Percentiles rank a stretch among this genome's conserved stretches.
phyloP scores from a whole-genome alignment of 2,888 invertebrate species.

The Tipula helvola region DNA sequence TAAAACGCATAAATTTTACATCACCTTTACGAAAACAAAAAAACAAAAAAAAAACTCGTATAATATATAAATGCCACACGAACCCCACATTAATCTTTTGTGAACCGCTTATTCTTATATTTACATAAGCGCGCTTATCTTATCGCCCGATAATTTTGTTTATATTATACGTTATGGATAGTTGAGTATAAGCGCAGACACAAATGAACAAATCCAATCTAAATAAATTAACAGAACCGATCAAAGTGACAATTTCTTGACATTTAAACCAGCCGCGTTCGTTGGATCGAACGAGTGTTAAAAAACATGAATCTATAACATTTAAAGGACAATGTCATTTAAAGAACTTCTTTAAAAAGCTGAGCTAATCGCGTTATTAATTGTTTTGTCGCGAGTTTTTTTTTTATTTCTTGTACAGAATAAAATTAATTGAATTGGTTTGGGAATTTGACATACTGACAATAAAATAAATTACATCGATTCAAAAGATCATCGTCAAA shows the following conservation, averaged over 20 bases:
- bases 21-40: background rate
- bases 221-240: background rate
- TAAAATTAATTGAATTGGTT: background rate
- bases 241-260: background rate
- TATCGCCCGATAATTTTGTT: background rate
- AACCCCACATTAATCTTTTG: background rate
- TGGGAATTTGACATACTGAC: background rate
- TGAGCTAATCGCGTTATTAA: background rate
- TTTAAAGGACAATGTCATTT: conserved; percentile 4
- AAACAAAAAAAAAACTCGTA: background rate
- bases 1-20: background rate
- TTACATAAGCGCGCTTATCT: background rate
- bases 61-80: background rate
- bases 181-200: background rate
- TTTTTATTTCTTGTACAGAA: background rate
- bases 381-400: background rate
- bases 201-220: background rate
- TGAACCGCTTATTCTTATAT: background rate
- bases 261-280: background rate
- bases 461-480: background rate
- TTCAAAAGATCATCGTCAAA: background rate
- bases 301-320: background rate
- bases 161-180: background rate
- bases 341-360: background rate
- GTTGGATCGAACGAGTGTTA: background rate